Evolutionary conservation across 2,888 invertebrate genomes (phyloP).

Genomic region (Marronus borbonicus): DNA sequence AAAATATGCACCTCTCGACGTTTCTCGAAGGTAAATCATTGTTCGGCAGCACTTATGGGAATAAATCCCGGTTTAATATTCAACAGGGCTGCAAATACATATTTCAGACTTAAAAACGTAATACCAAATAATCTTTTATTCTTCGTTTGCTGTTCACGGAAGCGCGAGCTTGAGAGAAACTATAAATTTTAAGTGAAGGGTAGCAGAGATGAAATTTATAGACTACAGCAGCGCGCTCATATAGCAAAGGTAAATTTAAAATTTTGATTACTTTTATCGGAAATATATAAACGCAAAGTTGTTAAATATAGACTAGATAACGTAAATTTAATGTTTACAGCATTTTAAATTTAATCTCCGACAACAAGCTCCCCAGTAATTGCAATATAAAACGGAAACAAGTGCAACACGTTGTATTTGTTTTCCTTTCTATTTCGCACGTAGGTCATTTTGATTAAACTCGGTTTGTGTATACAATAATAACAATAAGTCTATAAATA

Average conservation of each 20-base stretch:
- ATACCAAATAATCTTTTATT: conserved; percentile 1
- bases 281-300: background rate
- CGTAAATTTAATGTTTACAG: background rate
- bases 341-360: background rate
- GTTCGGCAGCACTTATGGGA: no score
- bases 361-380: background rate
- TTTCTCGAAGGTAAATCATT: no score
- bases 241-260: background rate
- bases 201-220: conserved; percentile 10
- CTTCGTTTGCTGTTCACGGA: background rate
- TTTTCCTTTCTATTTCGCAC: background rate
- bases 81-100: background rate
- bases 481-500: no score
- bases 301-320: background rate
- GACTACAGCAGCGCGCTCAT: background rate
- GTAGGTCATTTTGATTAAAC: background rate
- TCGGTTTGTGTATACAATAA: no score
- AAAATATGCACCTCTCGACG: no score
- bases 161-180: background rate
- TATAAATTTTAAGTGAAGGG: conserved; percentile 5
- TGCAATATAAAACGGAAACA: no score
- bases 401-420: no score
- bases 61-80: background rate
- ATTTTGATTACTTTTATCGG: background rate
- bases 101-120: conserved; percentile 10